phyloP scores from a whole-genome alignment of 2,797 vertebrate species.

The Sebastiscus tertius region DNA sequence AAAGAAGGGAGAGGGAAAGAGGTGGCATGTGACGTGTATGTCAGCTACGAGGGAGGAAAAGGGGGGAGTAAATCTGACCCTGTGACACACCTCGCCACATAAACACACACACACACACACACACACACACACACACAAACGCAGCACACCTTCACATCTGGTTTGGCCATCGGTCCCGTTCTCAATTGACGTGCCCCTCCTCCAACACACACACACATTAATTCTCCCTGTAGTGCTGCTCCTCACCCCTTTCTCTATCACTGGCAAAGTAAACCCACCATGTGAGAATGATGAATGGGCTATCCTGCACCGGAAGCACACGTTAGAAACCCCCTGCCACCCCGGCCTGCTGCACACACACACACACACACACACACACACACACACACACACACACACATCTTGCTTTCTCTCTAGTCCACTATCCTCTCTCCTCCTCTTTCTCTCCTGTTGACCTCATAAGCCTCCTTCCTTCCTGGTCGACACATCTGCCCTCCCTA shows the following conservation, averaged over 20 bases:
- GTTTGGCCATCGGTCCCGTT: conserved; percentile 78
- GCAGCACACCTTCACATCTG: conserved; percentile 78
- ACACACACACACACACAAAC: conserved; percentile 27
- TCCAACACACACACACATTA: conserved; percentile 68
- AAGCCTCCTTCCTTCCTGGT: conserved; percentile 72
- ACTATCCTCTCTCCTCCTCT: conserved; percentile 51
- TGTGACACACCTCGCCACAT: conserved; percentile 51
- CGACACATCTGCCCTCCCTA: conserved; percentile 60
- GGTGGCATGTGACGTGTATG: conserved; percentile 61
- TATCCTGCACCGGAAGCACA: conserved; percentile 77
- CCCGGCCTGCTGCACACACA: conserved; percentile 24
- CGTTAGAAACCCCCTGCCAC: conserved; percentile 71
- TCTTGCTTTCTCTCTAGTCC: conserved; percentile 35
- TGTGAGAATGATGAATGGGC: conserved; percentile 84
- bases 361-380: conserved; percentile 6
- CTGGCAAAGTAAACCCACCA: conserved; percentile 81
- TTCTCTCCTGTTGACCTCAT: conserved; percentile 67
- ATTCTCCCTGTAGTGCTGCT: conserved; percentile 71
- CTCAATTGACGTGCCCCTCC: conserved; percentile 64
- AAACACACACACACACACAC: conserved; percentile 33
- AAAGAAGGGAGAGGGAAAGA: conserved; percentile 1
- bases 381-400: conserved; percentile 37
- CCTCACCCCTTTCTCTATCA: conserved; percentile 76
- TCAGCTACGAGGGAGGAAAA: conserved; percentile 26
- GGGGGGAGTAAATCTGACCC: conserved; percentile 54